Percentiles rank a stretch among this genome's conserved stretches.
Conservation (phyloP, 2,113 vertebrate species). For the Ailurus styani region DNA sequence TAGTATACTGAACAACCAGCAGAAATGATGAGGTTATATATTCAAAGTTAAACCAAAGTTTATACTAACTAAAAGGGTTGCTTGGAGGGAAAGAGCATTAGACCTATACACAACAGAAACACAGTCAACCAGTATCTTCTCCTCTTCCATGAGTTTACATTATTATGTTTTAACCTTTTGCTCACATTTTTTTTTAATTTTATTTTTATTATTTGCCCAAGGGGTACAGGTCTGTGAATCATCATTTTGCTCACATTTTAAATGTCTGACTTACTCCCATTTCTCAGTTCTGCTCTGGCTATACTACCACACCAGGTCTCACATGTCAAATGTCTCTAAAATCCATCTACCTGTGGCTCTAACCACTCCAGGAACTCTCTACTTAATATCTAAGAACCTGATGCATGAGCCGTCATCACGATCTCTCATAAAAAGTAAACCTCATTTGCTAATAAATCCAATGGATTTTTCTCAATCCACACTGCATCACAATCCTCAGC, state of each 20-base stretch:
- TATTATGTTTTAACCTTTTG: background rate
- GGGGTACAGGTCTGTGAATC: too few relatives aligned
- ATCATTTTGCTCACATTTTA: background rate
- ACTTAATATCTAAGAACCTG: background rate
- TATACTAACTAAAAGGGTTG: background rate
- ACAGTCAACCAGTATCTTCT: background rate
- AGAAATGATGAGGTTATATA: background rate
- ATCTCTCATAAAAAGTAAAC: background rate
- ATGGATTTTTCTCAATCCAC: background rate
- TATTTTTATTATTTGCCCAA: too few relatives aligned
- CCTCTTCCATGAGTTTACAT: background rate
- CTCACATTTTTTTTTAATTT: too few relatives aligned
- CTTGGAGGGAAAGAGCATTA: background rate
- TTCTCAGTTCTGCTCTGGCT: background rate
- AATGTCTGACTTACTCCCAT: background rate
- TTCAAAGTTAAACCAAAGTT: background rate
- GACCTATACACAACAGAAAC: fast-evolving
- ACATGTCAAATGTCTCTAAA: background rate
- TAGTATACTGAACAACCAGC: background rate
- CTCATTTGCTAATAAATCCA: background rate
- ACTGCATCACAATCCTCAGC: fast-evolving
- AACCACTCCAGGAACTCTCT: background rate
- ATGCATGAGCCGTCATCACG: background rate
- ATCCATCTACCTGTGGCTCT: background rate
- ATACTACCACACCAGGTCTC: background rate